These are phyloP conservation scores for Amazona vittata DNA, from an alignment of 2,113 vertebrate species.

Conservation along the genomic window DNA sequence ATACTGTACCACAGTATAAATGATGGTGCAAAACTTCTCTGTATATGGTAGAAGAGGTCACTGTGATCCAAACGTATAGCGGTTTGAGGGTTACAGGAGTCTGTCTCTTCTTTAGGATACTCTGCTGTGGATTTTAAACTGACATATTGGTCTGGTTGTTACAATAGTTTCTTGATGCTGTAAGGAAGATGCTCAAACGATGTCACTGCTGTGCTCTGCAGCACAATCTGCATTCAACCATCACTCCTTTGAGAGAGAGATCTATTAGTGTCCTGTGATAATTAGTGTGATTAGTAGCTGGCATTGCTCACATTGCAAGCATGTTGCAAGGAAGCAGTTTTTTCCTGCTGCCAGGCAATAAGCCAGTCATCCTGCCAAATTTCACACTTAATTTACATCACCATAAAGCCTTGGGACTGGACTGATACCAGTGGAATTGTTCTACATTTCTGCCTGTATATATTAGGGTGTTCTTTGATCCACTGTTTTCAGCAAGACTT, in stretches of 20 bases:
- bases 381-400: not conserved
- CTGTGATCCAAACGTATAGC: not conserved
- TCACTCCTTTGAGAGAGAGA: not conserved
- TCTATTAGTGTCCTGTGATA: not conserved
- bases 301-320: not conserved
- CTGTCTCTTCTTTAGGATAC: not conserved
- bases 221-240: not conserved
- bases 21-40: not conserved
- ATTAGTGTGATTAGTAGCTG: conserved; percentile 1
- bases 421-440: not conserved
- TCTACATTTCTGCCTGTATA: not conserved
- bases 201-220: not conserved
- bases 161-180: fast-evolving
- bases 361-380: not conserved
- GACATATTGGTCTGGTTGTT: not conserved
- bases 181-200: not conserved
- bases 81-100: not conserved
- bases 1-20: fast-evolving
- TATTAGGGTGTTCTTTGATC: not conserved
- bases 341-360: not conserved
- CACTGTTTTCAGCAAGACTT: not conserved
- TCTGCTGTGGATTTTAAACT: not conserved
- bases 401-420: not conserved
- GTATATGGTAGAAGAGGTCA: not conserved
- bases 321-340: not conserved